Conservation (phyloP, 2,888 invertebrate species). For the Thelaira solivaga region DNA sequence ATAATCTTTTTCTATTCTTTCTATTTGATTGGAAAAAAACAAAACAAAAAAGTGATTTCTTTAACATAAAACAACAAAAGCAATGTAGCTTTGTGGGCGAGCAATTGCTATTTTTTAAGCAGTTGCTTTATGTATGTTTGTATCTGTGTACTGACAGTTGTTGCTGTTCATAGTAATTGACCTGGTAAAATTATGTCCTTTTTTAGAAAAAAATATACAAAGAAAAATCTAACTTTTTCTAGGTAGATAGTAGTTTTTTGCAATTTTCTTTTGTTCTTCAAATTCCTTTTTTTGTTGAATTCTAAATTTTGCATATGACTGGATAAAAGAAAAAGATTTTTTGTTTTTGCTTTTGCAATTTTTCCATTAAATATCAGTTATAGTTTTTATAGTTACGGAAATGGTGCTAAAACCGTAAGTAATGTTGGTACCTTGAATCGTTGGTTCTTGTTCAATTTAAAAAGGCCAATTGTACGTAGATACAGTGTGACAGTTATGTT, state of each 20-base stretch:
- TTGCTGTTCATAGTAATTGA: conserved; percentile 14
- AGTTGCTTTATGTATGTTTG: not conserved
- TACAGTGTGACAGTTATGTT: no score
- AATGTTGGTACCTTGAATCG: no score
- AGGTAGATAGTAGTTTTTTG: not conserved
- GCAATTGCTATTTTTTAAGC: not conserved
- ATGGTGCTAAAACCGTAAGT: no score
- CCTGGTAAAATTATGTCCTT: conserved; percentile 28
- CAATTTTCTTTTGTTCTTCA: not conserved
- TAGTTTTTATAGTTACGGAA: no score
- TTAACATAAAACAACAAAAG: not conserved
- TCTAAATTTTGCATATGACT: not conserved
- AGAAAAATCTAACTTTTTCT: not conserved
- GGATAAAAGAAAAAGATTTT: no score
- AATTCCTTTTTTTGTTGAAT: not conserved
- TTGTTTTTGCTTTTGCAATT: no score
- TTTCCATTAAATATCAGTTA: no score
- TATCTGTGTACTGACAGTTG: not conserved
- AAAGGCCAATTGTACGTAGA: no score
- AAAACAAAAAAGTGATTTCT: not conserved
- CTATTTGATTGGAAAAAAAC: not conserved
- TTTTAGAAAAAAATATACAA: no score
- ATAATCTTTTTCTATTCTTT: conserved; percentile 2
- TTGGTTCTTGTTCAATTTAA: no score
- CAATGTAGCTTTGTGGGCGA: not conserved